Conservation (phyloP, 2,888 invertebrate genomes). For the Papilio gigon region DNA sequence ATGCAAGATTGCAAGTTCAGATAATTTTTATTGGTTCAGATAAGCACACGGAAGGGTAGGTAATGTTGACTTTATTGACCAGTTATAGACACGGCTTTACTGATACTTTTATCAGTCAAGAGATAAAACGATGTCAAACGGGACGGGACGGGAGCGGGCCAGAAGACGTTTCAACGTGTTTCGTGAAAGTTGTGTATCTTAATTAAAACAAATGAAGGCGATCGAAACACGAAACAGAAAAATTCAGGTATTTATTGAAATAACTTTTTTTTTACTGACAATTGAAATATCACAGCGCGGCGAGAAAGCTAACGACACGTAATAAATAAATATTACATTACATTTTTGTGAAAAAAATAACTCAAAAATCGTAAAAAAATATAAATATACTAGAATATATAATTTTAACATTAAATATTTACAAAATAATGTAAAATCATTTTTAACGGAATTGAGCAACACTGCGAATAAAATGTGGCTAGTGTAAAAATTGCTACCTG, state of each 20-base stretch:
- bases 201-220: conserved; percentile 55
- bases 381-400: not conserved
- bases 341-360: not conserved
- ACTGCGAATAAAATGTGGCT: conserved; percentile 47
- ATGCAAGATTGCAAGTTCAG: conserved; percentile 18
- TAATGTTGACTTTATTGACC: conserved; percentile 60
- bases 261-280: not conserved
- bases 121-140: conserved; percentile 56
- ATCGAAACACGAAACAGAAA: conserved; percentile 57
- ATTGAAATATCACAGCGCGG: not conserved
- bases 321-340: not conserved
- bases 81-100: conserved; percentile 56
- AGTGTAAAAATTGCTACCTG: conserved; percentile 55
- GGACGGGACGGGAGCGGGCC: conserved; percentile 47
- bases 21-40: conserved; percentile 13
- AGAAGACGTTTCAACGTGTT: conserved; percentile 50
- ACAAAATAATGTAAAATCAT: not conserved
- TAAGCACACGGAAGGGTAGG: conserved; percentile 44
- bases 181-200: conserved; percentile 38
- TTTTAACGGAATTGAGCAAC: conserved; percentile 31
- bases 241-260: conserved; percentile 41
- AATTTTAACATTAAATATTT: not conserved
- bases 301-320: not conserved
- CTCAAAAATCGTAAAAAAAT: not conserved
- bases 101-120: conserved; percentile 55